Evolutionary conservation across 2,113 vertebrate genomes (phyloP), one percentile per base, ranked within the genome.

Genomic region (Pungitius pungitius): DNA sequence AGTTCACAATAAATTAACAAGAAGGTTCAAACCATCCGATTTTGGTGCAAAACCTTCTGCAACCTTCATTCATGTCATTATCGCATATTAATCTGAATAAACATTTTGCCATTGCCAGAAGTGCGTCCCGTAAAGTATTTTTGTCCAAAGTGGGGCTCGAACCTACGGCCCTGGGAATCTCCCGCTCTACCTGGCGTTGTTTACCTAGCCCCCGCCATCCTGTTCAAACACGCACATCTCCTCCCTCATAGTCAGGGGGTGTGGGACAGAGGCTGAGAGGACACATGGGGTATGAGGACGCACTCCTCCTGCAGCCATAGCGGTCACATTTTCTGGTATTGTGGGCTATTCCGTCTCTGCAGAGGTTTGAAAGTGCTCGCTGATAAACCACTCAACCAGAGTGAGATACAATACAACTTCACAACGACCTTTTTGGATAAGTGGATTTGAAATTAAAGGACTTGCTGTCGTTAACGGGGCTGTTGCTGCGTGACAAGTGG

Each of bases 121-220:
- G 2, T 37, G 0, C 22, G 1, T 20, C 15, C 3, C 1, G 2
- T 56, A 75, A 87, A 63, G 1, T 0, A 2, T 10, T 1, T 0
- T 0, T 72, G 55, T 87, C 84, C 88, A 92, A 87, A 78, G 59
- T 90, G 88, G 88, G 90, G 88, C 87, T 90, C 68, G 43, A 91
- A 90, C 85, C 88, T 81, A 85, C 81, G 63, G 85, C 89, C 89
- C 87, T 90, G 88, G 90, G 85, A 89, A 86, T 90, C 87, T 90
- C 87, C 90, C 86, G 86, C 84, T 87, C 88, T 90, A 89, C 87
- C 84, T 0, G 89, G 82, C 82, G 0, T 43, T 0, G 0, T 8
- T 0, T 0, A 1, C 0, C 0, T 0, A 0, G 0, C 0, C 3
- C 2, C 17, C 22, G 18, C 7, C 18, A 17, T 2, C 30, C 14